These are phyloP conservation scores for Panulirus ornatus DNA, from an alignment of 1,140 invertebrate genomes.

Conservation along the genomic window DNA sequence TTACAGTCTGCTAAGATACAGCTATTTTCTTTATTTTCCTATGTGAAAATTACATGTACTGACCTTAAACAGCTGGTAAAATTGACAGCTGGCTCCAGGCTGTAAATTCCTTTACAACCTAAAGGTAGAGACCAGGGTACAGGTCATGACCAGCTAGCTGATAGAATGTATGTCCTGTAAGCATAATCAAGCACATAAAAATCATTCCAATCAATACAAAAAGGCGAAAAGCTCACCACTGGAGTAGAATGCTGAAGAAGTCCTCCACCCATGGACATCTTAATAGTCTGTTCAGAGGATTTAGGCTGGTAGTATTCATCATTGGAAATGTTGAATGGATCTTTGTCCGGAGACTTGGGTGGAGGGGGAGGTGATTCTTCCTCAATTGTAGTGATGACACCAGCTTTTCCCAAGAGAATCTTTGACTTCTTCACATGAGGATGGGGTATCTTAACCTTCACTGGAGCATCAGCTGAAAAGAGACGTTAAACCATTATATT, in stretches of 20 bases:
- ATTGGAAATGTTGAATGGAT: constrained; percentile 99
- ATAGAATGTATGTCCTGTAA: no score
- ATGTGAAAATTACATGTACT: no score
- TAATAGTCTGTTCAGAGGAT: constrained; percentile 80
- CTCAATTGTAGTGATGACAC: constrained; percentile 95
- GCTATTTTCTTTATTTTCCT: no score
- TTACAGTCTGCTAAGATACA: no score
- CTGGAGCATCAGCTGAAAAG: constrained; percentile 69
- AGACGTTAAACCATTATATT: background rate
- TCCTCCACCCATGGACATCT: constrained; percentile 82
- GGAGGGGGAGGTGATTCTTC: constrained; percentile 93
- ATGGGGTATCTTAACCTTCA: constrained; percentile 91
- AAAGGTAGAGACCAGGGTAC: no score
- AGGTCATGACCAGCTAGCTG: no score
- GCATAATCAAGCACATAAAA: background rate
- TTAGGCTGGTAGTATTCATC: constrained; percentile 97
- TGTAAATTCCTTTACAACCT: no score
- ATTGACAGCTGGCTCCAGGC: no score
- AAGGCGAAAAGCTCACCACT: constrained; percentile 81
- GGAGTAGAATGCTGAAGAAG: constrained; percentile 98
- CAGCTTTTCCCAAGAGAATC: constrained; percentile 95
- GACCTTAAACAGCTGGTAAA: no score
- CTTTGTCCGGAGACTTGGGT: constrained; percentile 90
- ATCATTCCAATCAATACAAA: background rate
- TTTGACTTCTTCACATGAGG: constrained; percentile 98